Base-by-base conservation (phyloP, 2,888 invertebrate genomes). In the Ophion obscuratus region DNA sequence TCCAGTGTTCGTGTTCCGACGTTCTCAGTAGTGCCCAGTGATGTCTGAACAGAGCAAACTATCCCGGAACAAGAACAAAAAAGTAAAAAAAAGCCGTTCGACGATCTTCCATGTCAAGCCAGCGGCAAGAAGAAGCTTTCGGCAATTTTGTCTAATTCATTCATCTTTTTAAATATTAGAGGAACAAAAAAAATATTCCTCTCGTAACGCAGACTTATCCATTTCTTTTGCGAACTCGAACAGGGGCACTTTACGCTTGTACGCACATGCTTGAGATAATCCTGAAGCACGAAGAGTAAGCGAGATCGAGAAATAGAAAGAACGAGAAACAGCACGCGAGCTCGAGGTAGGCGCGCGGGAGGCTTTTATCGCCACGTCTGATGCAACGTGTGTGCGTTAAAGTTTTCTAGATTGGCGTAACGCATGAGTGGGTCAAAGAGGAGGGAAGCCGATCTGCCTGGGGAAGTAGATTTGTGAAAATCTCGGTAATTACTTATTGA, bases 401-500 rank as follows among this genome's bases (percentile, higher is more conserved):
- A 77, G 57, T 24, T 40, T 77, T 67, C 24, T 24, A 36, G 57
- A 47, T 57, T 67, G 77, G 17, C 36, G 77, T 24, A 67, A 53
- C 77, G 67, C 77, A 77, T 67, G 77, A 77, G 67, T 67, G 67
- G 77, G 66, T 77, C 77, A 67, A 24, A 57, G 77, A 53, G n/a
- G 59, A 76, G 53, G 67, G 47, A 75, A 64, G 47, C 10, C 71
- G 66, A 74, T 84, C 83, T 79, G 81, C 78, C 53, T 70, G 77
- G 70, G 85, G 76, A 83, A 85, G 77, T 83, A 77, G 85, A 77
- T 80, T 83, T 67, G 77, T n/a, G 62, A 74, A 73, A 80, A 77
- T 61, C 67, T 76, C 85, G 83, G 85, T 87, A 87, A 87, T 87
- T 81, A 87, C 80, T 85, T 87, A 85, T 85, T 87, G 85, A 87